Evolutionary conservation across 2,888 invertebrate genomes (phyloP).

Genomic region (Sicus ferrugineus): DNA sequence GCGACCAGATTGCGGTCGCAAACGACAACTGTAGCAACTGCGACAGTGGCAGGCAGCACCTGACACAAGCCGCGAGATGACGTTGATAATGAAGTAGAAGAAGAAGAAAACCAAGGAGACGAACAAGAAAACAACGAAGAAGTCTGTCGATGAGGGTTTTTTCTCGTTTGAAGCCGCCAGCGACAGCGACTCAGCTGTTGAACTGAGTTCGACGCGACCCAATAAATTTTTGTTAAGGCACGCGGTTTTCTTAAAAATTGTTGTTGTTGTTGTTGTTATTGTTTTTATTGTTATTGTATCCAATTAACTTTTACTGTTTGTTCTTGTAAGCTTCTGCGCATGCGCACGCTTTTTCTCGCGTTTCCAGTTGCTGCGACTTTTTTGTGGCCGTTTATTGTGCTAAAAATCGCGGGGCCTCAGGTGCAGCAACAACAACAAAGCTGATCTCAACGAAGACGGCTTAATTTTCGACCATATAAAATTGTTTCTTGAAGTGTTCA

Average conservation of each 20-base stretch:
- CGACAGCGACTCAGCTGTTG: no score
- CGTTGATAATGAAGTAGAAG: no score
- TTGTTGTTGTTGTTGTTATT: not conserved
- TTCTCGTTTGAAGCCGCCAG: not conserved
- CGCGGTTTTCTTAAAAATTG: not conserved
- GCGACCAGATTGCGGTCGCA: conserved; percentile 21
- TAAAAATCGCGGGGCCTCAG: no score
- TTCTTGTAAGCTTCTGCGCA: not conserved
- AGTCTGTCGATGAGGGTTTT: not conserved
- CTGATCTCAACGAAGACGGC: no score
- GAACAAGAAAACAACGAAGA: not conserved
- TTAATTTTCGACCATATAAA: no score
- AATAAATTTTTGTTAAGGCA: conserved; percentile 11
- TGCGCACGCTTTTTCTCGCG: not conserved
- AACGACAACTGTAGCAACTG: conserved; percentile 12
- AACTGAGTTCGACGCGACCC: conserved; percentile 11
- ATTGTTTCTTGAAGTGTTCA: no score
- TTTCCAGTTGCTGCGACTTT: no score
- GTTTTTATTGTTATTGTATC: no score
- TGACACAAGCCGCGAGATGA: not conserved
- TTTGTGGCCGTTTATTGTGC: no score
- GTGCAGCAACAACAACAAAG: no score
- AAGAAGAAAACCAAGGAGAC: not conserved
- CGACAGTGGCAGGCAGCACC: no score
- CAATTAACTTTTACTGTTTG: not conserved